Evolutionary conservation across 2,113 vertebrate species (phyloP).

Genomic region (Gallinago paraguaiae): DNA sequence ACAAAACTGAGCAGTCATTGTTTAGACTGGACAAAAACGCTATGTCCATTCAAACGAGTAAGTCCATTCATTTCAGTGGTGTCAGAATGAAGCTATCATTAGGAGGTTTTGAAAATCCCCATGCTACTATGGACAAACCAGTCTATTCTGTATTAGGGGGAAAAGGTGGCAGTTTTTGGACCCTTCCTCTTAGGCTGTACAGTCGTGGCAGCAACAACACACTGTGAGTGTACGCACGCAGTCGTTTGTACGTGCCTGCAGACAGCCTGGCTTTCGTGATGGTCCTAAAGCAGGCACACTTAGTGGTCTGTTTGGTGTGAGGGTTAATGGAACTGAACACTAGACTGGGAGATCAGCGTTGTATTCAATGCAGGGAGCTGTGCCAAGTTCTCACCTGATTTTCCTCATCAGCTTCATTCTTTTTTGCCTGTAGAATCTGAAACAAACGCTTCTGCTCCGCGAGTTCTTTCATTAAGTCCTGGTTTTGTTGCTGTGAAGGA

Average conservation of each 20-base stretch:
- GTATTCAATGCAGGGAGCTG: neutral
- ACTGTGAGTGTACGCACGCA: neutral
- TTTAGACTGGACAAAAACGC: neutral
- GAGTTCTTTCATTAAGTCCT: neutral
- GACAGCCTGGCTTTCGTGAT: neutral
- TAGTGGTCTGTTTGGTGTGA: neutral
- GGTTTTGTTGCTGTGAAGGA: constrained; percentile 44
- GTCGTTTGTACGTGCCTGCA: neutral
- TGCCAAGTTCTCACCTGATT: constrained; percentile 50
- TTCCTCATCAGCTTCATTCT: neutral
- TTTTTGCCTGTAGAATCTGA: constrained; percentile 33
- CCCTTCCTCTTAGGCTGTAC: neutral
- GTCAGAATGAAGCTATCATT: neutral
- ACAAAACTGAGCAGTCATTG: neutral
- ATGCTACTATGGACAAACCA: neutral
- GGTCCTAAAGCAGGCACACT: rapidly evolving
- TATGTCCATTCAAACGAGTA: neutral
- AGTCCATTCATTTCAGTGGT: neutral
- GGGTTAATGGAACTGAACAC: neutral
- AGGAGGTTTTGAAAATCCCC: neutral
- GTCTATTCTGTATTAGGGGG: neutral
- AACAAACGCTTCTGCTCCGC: neutral
- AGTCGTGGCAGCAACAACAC: neutral
- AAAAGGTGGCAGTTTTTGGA: neutral
- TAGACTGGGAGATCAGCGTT: neutral